Conservation (phyloP, 2,797 vertebrate species). For the Urophycis tenuis region DNA sequence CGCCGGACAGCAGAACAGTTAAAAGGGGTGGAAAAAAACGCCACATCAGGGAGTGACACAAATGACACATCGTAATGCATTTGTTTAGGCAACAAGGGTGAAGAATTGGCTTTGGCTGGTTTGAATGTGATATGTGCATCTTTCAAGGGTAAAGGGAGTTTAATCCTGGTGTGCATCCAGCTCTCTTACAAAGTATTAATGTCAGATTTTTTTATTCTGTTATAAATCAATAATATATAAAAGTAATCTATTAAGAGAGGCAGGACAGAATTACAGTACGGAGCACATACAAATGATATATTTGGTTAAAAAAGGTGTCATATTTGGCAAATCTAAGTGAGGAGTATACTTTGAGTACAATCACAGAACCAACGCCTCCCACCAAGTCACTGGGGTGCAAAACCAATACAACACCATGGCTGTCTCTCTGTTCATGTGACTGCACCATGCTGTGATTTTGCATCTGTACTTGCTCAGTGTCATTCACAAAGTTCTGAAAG, state of each 20-base stretch:
- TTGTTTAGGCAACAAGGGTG: constrained; percentile 32
- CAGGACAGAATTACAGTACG: constrained; percentile 48
- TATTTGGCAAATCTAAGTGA: constrained; percentile 31
- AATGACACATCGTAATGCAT: neutral
- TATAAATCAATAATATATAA: constrained; percentile 21
- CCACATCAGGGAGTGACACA: neutral
- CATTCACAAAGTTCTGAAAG: neutral
- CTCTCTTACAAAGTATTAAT: neutral
- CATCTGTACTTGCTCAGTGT: neutral
- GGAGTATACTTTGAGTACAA: constrained; percentile 41
- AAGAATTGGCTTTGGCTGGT: constrained; percentile 22
- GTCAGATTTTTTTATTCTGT: constrained; percentile 29
- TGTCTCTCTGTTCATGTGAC: constrained; percentile 30
- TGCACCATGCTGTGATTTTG: constrained; percentile 31
- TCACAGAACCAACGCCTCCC: constrained; percentile 22
- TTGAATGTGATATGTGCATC: constrained; percentile 1
- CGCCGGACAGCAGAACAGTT: neutral
- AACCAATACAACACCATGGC: constrained; percentile 1
- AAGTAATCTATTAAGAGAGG: neutral
- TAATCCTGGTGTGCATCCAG: neutral
- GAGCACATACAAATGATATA: constrained; percentile 38
- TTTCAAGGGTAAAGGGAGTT: constrained; percentile 13
- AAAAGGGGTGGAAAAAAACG: neutral
- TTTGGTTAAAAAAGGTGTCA: constrained; percentile 35
- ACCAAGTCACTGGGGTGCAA: constrained; percentile 21